phyloP scores from a whole-genome alignment of 2,888 invertebrate genomes.

The Papilio demoleus region DNA sequence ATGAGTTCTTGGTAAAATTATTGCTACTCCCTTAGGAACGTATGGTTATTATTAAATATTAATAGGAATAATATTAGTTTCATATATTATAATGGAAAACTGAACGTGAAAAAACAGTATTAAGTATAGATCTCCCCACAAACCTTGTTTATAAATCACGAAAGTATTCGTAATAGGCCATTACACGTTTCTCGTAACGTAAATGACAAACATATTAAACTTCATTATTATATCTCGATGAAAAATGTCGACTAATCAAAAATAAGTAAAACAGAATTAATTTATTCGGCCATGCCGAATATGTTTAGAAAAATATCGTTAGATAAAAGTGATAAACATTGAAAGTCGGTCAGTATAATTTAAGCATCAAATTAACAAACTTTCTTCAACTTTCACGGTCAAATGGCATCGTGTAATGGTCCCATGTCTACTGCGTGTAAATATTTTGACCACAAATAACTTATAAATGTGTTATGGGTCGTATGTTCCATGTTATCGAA shows the following conservation, averaged over 20 bases:
- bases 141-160: neutral
- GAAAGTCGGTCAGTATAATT: neutral
- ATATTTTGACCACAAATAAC: slow-evolving; percentile 9
- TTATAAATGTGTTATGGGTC: slow-evolving; percentile 9
- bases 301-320: neutral
- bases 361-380: slow-evolving; percentile 7
- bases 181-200: too few species aligned
- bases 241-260: neutral
- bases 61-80: neutral
- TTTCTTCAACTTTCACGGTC: slow-evolving; percentile 24
- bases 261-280: neutral
- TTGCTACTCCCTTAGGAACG: neutral
- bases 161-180: too few species aligned
- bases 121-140: too few species aligned
- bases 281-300: neutral
- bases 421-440: neutral
- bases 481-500: slow-evolving; percentile 39
- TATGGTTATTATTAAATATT: too few species aligned
- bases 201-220: too few species aligned
- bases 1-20: neutral
- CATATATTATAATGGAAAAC: neutral
- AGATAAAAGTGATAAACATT: slow-evolving; percentile 16
- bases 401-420: slow-evolving; percentile 14
- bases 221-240: neutral
- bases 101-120: neutral